Conservation (phyloP, 2,888 invertebrate species). For the Orchesella flavescens region DNA sequence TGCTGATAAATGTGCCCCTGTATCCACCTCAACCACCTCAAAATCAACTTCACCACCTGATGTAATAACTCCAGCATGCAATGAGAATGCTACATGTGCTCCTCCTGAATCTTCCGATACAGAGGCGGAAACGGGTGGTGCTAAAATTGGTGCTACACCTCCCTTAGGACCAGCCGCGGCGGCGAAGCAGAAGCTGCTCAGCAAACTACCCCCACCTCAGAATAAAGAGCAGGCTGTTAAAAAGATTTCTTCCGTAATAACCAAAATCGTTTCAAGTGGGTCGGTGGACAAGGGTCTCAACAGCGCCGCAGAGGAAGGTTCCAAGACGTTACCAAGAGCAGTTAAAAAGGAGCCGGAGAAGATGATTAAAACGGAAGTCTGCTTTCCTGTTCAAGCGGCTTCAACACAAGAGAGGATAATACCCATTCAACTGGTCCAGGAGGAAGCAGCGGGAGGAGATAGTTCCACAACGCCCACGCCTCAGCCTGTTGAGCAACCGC, state of each 20-base stretch:
- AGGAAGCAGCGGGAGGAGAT: constrained; percentile 10
- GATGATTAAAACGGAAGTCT: constrained; percentile 76
- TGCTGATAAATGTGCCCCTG: too few relatives aligned
- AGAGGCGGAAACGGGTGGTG: constrained; percentile 46
- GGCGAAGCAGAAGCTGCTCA: constrained; percentile 42
- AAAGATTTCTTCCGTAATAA: constrained; percentile 69
- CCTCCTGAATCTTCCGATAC: constrained; percentile 53
- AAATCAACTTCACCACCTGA: constrained; percentile 29
- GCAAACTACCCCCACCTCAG: constrained; percentile 31
- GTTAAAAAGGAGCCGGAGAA: constrained; percentile 72
- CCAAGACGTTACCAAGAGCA: constrained; percentile 53
- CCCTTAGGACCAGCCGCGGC: constrained; percentile 48
- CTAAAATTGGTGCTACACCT: constrained; percentile 36
- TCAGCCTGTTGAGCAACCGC: constrained; percentile 37
- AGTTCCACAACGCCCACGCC: constrained; percentile 9
- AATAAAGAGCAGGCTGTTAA: constrained; percentile 70
- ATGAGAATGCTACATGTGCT: constrained; percentile 27
- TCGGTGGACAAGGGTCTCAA: constrained; percentile 61
- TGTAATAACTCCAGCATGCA: constrained; percentile 34
- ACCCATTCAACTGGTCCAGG: constrained; percentile 78
- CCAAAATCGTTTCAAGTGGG: constrained; percentile 65
- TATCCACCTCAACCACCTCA: background rate
- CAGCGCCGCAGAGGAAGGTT: constrained; percentile 49
- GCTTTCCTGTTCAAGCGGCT: constrained; percentile 76
- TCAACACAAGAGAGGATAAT: constrained; percentile 80